phyloP scores from a whole-genome alignment of 2,797 vertebrate genomes.

The Rhinoraja longicauda region DNA sequence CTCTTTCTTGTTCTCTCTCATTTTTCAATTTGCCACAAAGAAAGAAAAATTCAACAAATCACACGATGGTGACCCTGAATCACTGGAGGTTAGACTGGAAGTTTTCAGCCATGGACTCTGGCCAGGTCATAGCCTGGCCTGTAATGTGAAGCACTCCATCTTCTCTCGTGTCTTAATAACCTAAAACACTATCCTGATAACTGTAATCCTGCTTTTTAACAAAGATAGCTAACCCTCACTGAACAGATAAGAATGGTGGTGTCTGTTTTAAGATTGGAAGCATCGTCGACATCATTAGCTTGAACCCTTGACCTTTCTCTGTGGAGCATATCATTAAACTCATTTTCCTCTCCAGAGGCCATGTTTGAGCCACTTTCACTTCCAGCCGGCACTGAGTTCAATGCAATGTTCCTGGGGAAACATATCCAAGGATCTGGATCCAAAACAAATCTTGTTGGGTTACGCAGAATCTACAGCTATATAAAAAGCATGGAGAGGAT shows the following conservation, averaged over 20 bases:
- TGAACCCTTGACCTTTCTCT: conserved; percentile 48
- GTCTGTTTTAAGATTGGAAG: conserved; percentile 46
- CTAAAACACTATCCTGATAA: conserved; percentile 46
- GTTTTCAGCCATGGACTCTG: conserved; percentile 40
- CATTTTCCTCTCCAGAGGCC: conserved; percentile 43
- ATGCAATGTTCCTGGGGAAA: not conserved
- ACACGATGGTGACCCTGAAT: conserved; percentile 41
- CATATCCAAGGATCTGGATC: not conserved
- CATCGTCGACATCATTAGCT: conserved; percentile 54
- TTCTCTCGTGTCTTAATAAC: conserved; percentile 42
- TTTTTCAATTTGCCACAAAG: conserved; percentile 42
- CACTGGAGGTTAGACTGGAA: conserved; percentile 37
- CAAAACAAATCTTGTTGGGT: not conserved
- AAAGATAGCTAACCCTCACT: conserved; percentile 44
- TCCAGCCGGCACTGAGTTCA: not conserved
- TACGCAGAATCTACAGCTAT: not conserved
- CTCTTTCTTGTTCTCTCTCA: conserved; percentile 44
- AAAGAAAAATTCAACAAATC: conserved; percentile 41
- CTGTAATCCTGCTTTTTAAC: conserved; percentile 50
- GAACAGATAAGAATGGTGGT: conserved; percentile 45
- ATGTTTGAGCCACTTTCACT: conserved; percentile 36
- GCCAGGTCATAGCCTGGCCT: conserved; percentile 42
- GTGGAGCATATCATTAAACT: conserved; percentile 45
- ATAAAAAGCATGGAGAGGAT: not conserved
- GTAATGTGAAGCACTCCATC: conserved; percentile 42